Evolutionary conservation across 2,113 vertebrate species (phyloP).

Genomic region (Leptosomus discolor): DNA sequence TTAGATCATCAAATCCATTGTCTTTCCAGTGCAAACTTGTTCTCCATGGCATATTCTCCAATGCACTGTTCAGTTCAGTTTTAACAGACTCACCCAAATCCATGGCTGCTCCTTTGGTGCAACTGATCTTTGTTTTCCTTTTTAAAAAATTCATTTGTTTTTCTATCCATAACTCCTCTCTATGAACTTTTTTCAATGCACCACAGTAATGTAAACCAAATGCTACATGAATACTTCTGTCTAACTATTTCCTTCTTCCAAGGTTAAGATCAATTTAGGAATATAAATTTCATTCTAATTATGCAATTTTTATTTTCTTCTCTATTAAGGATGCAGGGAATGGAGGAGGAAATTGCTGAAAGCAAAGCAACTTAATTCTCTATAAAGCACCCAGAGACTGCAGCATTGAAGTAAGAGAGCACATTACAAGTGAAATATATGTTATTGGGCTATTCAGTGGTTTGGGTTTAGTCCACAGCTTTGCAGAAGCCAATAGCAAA

Average conservation of each 20-base stretch:
- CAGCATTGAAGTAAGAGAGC: conserved; percentile 18
- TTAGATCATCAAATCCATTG: conserved; percentile 45
- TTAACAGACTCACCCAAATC: not conserved
- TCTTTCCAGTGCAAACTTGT: conserved; percentile 17
- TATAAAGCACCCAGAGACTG: conserved; percentile 8
- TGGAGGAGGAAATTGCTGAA: conserved; percentile 10
- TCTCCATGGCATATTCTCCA: not conserved
- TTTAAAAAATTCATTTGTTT: not conserved
- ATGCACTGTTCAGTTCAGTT: not conserved
- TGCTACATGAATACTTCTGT: not conserved
- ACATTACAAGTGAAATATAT: conserved; percentile 18
- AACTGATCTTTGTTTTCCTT: not conserved
- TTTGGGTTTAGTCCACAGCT: conserved; percentile 49
- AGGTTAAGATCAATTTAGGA: not conserved
- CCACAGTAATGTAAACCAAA: conserved; percentile 23
- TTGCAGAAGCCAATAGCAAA: conserved; percentile 21
- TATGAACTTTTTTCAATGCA: not conserved
- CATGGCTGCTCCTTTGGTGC: not conserved
- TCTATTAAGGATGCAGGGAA: not conserved
- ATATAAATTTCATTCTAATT: conserved; percentile 14
- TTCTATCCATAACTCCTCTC: not conserved
- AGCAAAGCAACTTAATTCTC: not conserved
- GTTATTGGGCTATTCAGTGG: conserved; percentile 24
- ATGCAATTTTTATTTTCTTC: not conserved
- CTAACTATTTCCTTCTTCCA: not conserved